Conservation (phyloP, 2,113 vertebrate species). For the Acrocephalus arundinaceus region DNA sequence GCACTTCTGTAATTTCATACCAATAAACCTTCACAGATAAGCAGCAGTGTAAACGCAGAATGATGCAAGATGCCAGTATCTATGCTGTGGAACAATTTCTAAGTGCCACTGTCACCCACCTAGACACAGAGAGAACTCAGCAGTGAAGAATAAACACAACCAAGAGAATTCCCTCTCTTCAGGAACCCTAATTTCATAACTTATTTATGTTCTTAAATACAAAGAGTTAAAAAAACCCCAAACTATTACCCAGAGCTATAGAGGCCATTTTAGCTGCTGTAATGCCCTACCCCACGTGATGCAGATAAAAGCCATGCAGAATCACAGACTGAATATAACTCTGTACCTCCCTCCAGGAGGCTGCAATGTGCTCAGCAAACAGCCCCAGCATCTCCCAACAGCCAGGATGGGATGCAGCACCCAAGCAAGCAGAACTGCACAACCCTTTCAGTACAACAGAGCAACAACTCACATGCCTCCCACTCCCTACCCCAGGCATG, state of each 20-base stretch:
- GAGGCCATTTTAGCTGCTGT: neutral
- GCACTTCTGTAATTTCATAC: neutral
- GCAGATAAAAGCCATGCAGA: neutral
- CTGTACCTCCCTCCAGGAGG: neutral
- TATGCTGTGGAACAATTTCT: neutral
- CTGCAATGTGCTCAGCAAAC: neutral
- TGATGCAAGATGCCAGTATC: neutral
- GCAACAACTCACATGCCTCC: rapidly evolving
- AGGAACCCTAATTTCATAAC: neutral
- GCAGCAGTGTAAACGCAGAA: neutral
- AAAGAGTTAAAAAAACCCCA: neutral
- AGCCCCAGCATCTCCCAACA: neutral
- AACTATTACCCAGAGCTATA: neutral
- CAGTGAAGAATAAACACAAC: neutral
- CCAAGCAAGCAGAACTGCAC: neutral
- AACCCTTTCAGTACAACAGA: neutral
- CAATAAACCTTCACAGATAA: neutral
- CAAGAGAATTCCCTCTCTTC: neutral
- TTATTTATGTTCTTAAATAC: neutral
- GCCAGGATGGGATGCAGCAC: neutral
- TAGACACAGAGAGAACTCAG: neutral
- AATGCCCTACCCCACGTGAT: neutral
- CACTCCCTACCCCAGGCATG: neutral
- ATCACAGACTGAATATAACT: neutral
- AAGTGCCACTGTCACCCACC: neutral